Evolutionary conservation across 2,888 invertebrate genomes (phyloP), one percentile per base, ranked within the genome.

Genomic region (Nephrocerus scutellatus): DNA sequence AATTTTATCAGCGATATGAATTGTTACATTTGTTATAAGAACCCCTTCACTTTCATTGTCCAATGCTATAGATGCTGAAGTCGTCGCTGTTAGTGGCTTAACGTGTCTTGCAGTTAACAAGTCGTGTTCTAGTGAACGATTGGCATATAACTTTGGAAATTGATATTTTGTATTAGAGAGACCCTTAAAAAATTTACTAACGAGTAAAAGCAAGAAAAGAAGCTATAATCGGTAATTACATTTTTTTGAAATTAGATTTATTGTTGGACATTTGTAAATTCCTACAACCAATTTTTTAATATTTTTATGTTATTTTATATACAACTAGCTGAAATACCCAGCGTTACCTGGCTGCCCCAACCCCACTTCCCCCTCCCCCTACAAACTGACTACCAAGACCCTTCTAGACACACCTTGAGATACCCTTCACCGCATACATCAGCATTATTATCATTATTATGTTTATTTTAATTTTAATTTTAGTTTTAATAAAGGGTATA

Each of bases 11-110:
- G 88, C 87, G 8, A 89, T 79, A 53, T 87, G 86, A 33, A 89
- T 80, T 7, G 87, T 86, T 0, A 89, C 80, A 54, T 89, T 88
- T 2, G 90, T 89, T 6, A 82, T 75, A 16, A 89, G 72, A 10
- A 82, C 79, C 15, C 82, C 57, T 40, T 82, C 80, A 33, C 70
- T 70, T 40, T 82, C 80, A 33, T 70, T 70, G 41, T 56, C 61
- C 2, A 64, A 51, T 25, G 66, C 68, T 0, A 57, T 35, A 0
- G 58, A 52, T 7, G 60, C 57, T 1, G 53, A 48, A 16, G 66
- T 64, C 1, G 60, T 56, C 5, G n/a, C n/a, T n/a, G n/a, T n/a
- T n/a, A n/a, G n/a, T n/a, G n/a, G 3, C 63, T 60, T 0, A 61
- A 52, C 38, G 54, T 47, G 6, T 55, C 31, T 29, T 60, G 38